Conservation (phyloP, 2,888 invertebrate species). For the Andrena marginata region DNA sequence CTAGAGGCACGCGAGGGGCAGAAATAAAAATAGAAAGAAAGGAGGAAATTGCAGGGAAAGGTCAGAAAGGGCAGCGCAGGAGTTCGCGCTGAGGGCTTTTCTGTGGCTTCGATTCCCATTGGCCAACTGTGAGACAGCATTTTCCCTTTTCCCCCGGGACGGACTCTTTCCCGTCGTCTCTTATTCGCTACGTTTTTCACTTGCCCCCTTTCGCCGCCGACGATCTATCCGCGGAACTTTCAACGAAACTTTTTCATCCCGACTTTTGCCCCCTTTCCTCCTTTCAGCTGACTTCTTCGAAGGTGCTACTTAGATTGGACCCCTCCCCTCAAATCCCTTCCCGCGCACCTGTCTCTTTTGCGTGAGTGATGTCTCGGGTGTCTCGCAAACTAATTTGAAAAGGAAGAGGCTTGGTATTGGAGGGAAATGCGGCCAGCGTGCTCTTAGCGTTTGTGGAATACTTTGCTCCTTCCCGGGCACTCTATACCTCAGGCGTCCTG, state of each 20-base stretch:
- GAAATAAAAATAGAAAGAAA: conserved; percentile 41
- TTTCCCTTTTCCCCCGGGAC: conserved; percentile 53
- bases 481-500: background rate
- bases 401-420: too few relatives aligned
- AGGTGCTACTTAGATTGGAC: conserved; percentile 26
- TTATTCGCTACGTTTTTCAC: conserved; percentile 41
- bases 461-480: background rate
- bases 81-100: conserved; percentile 63
- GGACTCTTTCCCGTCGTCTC: conserved; percentile 27
- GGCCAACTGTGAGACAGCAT: conserved; percentile 54
- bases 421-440: background rate
- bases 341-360: background rate
- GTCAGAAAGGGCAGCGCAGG: conserved; percentile 47
- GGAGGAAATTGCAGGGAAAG: conserved; percentile 31
- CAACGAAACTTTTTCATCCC: conserved; percentile 50
- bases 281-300: background rate
- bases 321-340: conserved; percentile 13
- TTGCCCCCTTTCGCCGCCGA: conserved; percentile 7
- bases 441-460: background rate
- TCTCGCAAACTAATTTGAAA: background rate
- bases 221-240: conserved; percentile 57
- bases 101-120: conserved; percentile 72
- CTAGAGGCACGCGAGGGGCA: conserved; percentile 7
- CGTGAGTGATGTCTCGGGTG: background rate
- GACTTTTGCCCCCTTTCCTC: conserved; percentile 19